Evolutionary conservation across 2,113 vertebrate genomes (phyloP).

Genomic region (Leptocoma aspasia): DNA sequence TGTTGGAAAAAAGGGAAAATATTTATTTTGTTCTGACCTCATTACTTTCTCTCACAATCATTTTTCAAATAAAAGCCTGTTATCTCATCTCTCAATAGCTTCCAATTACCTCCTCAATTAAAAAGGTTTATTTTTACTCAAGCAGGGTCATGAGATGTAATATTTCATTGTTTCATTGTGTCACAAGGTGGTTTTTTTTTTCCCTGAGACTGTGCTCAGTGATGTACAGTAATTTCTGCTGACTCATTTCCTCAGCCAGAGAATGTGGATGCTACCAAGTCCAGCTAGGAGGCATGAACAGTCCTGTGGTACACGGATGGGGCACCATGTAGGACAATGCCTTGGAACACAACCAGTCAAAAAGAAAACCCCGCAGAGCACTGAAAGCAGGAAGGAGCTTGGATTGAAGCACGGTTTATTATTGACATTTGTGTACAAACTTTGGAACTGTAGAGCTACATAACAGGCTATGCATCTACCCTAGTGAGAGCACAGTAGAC

Average conservation of each 20-base stretch:
- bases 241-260: background rate
- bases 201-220: background rate
- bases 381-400: background rate
- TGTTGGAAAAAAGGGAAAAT: background rate
- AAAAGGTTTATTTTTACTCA: slow-evolving; percentile 14
- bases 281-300: background rate
- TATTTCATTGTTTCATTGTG: background rate
- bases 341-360: background rate
- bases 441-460: background rate
- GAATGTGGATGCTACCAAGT: background rate
- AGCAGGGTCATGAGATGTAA: background rate
- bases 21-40: background rate
- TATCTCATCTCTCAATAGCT: background rate
- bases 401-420: background rate
- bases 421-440: background rate
- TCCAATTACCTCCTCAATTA: background rate
- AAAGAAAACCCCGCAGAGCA: background rate
- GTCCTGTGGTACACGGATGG: background rate
- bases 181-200: background rate
- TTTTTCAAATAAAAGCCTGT: slow-evolving; percentile 6
- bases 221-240: background rate
- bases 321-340: background rate
- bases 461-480: background rate
- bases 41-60: background rate
- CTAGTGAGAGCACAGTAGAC: background rate